These are phyloP conservation scores for Epizoanthus rinbou DNA, from an alignment of 92 coral and sea anemone species.

Conservation along the genomic window DNA sequence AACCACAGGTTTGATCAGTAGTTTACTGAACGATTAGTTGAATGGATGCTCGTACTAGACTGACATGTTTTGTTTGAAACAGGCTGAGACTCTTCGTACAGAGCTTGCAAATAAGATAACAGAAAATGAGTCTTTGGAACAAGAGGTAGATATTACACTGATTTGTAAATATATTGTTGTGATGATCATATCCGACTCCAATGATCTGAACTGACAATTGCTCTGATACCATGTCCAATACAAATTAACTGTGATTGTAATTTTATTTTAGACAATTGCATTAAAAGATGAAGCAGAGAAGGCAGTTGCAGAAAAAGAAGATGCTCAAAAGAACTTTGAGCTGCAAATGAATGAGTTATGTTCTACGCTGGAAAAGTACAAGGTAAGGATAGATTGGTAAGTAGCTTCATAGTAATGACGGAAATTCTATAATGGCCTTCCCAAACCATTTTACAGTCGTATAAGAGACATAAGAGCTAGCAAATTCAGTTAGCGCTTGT, in stretches of 20 bases:
- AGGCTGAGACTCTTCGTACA: slow-evolving; percentile 18
- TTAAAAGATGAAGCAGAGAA: slow-evolving; percentile 62
- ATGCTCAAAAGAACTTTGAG: slow-evolving; percentile 73
- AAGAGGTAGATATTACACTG: slow-evolving; percentile 25
- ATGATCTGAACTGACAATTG: neutral
- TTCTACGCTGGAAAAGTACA: slow-evolving; percentile 92
- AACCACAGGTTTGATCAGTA: too few relatives aligned
- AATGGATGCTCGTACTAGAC: too few relatives aligned
- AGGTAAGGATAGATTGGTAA: slow-evolving; percentile 53
- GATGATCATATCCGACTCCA: neutral
- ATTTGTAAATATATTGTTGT: neutral
- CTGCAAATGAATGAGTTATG: slow-evolving; percentile 91
- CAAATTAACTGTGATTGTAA: neutral
- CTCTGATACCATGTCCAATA: neutral
- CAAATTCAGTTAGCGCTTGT: too few relatives aligned
- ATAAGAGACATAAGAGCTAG: too few relatives aligned
- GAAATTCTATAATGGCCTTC: too few relatives aligned
- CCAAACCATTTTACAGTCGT: too few relatives aligned
- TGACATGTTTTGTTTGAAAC: slow-evolving; percentile 7
- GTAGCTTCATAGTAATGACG: too few relatives aligned
- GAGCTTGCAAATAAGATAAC: slow-evolving; percentile 30
- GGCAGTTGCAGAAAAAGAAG: slow-evolving; percentile 76
- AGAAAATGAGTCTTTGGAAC: slow-evolving; percentile 42
- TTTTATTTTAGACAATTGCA: slow-evolving; percentile 27
- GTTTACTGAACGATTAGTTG: too few relatives aligned